Evolutionary conservation across 2,797 vertebrate genomes (phyloP).

Genomic region (Prionace glauca): DNA sequence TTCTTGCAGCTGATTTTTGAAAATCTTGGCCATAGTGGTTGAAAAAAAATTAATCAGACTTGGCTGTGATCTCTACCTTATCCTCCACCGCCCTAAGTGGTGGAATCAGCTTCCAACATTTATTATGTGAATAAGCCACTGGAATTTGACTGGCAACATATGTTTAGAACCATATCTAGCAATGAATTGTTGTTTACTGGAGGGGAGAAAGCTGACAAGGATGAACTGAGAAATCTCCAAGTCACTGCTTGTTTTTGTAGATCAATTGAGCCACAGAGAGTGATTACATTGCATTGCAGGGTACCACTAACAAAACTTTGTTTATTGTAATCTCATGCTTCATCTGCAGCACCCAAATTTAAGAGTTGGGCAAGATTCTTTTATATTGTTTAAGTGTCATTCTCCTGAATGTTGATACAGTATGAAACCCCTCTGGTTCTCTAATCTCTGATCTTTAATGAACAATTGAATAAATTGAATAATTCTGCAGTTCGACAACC

Average conservation of each 20-base stretch:
- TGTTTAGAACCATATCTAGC: neutral
- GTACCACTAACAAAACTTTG: neutral
- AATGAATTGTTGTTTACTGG: neutral
- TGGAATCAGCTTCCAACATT: neutral
- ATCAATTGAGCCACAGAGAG: neutral
- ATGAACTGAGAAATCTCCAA: neutral
- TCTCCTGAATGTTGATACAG: neutral
- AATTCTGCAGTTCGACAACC: too few relatives aligned
- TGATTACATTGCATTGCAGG: neutral
- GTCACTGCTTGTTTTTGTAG: neutral
- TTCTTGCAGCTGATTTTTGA: too few relatives aligned
- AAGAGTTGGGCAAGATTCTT: neutral
- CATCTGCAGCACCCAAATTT: neutral
- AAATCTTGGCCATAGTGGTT: neutral
- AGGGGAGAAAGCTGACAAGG: neutral
- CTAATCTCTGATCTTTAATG: constrained; percentile 10
- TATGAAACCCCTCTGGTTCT: neutral
- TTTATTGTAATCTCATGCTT: neutral
- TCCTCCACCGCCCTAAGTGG: neutral
- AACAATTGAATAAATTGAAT: neutral
- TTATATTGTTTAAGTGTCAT: neutral
- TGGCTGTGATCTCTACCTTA: neutral
- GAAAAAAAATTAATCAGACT: neutral
- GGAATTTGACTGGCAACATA: neutral
- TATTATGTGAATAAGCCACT: neutral